Evolutionary conservation across 2,888 invertebrate genomes (phyloP).

Genomic region (Bedellia somnulentella): DNA sequence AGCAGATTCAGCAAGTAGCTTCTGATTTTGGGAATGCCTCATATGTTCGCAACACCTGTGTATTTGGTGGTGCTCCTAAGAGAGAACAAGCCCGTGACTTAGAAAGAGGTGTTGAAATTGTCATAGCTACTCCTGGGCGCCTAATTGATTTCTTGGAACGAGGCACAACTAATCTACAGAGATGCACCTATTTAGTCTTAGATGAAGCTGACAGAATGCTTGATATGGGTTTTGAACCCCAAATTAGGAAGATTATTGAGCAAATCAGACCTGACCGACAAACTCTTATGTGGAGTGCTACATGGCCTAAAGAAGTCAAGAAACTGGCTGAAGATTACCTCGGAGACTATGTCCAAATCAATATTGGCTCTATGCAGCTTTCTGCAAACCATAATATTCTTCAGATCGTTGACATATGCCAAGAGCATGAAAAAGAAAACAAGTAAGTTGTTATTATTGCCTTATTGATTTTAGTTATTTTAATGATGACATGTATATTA

Average conservation of each 20-base stretch:
- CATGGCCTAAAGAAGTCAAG: constrained; percentile 97
- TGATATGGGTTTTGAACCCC: constrained; percentile 98
- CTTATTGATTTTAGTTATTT: neutral
- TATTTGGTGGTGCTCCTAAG: constrained; percentile 93
- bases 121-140: constrained; percentile 88
- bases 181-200: constrained; percentile 82
- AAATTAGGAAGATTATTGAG: constrained; percentile 90
- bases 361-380: constrained; percentile 85
- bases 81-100: constrained; percentile 71
- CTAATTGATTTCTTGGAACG: constrained; percentile 82
- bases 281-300: constrained; percentile 98
- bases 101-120: constrained; percentile 81
- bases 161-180: constrained; percentile 71
- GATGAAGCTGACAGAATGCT: constrained; percentile 95
- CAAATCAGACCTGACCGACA: constrained; percentile 94
- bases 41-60: constrained; percentile 79
- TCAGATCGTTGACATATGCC: constrained; percentile 85
- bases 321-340: constrained; percentile 92
- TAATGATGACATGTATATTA: neutral
- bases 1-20: constrained; percentile 82
- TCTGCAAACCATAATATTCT: constrained; percentile 91
- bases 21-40: constrained; percentile 77
- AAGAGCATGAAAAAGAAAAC: constrained; percentile 82
- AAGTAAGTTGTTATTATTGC: constrained; percentile 28
- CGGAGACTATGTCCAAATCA: constrained; percentile 86